A percentile compares a stretch with the other conserved stretches of the same genome.
Conservation (phyloP, 1,140 invertebrate genomes). For the Lethocerus indicus region DNA sequence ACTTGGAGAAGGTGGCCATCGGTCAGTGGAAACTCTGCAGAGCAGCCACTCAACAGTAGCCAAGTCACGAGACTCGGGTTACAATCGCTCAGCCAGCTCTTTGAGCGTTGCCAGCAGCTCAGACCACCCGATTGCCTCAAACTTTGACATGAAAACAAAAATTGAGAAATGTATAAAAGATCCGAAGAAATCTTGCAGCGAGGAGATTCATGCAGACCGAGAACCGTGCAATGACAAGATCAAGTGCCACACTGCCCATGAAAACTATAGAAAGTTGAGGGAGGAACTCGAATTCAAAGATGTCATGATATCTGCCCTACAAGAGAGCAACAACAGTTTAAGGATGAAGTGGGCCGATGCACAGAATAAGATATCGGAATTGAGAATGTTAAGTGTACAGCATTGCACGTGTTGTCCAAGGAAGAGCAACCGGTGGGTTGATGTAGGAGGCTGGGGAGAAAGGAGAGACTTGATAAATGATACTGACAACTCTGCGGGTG, state of each 20-base stretch:
- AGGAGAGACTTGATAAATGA: too few relatives aligned
- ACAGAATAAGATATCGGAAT: constrained; percentile 1
- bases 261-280: neutral
- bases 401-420: constrained; percentile 3
- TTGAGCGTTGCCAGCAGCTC: too few relatives aligned
- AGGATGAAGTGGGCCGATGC: constrained; percentile 1
- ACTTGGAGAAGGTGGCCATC: too few relatives aligned
- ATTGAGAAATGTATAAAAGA: constrained; percentile 1
- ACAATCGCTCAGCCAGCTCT: neutral
- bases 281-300: constrained; percentile 1
- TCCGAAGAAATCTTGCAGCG: too few relatives aligned
- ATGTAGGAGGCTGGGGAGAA: too few relatives aligned
- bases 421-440: too few relatives aligned
- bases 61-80: constrained; percentile 4
- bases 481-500: too few relatives aligned
- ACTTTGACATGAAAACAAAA: too few relatives aligned
- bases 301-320: constrained; percentile 1
- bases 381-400: neutral
- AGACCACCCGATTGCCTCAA: too few relatives aligned
- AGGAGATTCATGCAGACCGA: too few relatives aligned
- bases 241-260: neutral
- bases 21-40: too few relatives aligned
- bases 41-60: neutral
- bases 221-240: neutral
- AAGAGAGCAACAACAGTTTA: neutral